Base-by-base conservation (phyloP, 2,888 invertebrate genomes). In the Dasypolia templi region DNA sequence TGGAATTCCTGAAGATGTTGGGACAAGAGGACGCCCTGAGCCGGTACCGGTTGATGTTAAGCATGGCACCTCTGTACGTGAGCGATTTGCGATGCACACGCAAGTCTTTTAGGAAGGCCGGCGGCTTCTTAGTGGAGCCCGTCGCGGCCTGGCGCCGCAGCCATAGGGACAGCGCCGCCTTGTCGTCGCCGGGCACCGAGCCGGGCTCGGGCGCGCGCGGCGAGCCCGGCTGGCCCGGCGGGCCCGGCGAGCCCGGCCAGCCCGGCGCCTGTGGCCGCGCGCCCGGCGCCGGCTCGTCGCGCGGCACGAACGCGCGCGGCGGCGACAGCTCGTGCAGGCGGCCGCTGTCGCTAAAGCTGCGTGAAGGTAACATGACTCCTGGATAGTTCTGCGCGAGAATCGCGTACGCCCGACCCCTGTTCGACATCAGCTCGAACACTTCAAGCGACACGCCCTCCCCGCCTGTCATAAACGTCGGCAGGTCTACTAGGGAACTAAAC, bases 21-120 rank as follows among this genome's bases (percentile, higher is more conserved):
- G 99, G 99, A 91, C 99, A 99, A 74, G 99, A 99, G 19, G 98
- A 98, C 0, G 99, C 98, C 80, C 98, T 96, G 66, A 98, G 95
- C 63, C 98, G 96, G 93, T 98, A 98, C 65, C 98, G 95, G 89
- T 97, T 98, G 87, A 98, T 98, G 91, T 98, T 98, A 74, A 98
- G 94, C 98, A 98, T 98, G 1, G 98, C 98, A 35, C 98, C 98
- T 79, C 98, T 96, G 89, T 98, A 98, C 3, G 98, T 98, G 70
- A 98, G 95, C 61, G 98, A 98, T 89, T 98, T 97, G 70, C 98
- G 95, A 88, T 98, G 98, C 81, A 98, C 96, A 74, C 98, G 94
- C 82, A 98, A 92, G 91, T 98, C 98, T 89, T 97, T 97, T 69
- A 98, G 95, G 92, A 97, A 98, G 0, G 98, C 97, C 3, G 97